Base-by-base conservation (phyloP, 2,113 vertebrate species). In the Ardeotis arabs region DNA sequence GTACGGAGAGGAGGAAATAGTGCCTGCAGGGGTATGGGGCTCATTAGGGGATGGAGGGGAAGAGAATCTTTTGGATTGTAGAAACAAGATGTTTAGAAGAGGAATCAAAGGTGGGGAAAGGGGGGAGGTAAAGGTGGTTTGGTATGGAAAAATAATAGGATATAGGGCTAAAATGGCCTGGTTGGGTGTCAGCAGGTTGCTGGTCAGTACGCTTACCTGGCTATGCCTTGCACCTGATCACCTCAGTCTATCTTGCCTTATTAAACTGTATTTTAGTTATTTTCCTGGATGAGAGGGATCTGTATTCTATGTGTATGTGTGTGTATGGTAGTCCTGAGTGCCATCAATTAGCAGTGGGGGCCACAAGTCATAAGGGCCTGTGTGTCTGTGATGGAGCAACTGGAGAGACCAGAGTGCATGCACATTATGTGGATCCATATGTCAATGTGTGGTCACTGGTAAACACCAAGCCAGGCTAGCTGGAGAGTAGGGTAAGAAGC, bases 131-230 rank as follows among this genome's bases (percentile, higher is more conserved):
- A 76, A 64, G n/a, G 37, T 39, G 9, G 21, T 39, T 90, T 76
- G 44, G 33, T 60, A 55, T 2, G 50, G 49, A 89, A 83, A 78
- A 83, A 37, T 16, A 25, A 56, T 67, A 87, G 35, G 23, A 49
- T 83, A 14, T 0, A 0, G 15, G 33, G 18, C 50, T 68, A 55
- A 76, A 95, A 63, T n/a, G 7, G 25, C 3, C 15, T 14, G 2
- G 5, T 4, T 55, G 17, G 9, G 15, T 53, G 12, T 47, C 56
- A 80, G 69, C 5, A 73, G 7, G 17, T 33, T 84, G 39, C 47
- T 49, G 29, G 20, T 64, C 22, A 49, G 9, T 62, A 29, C 1
- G 3, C 5, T 35, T 63, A 3, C 63, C 52, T 72, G 47, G 16
- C 10, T 63, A 9, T 7, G 9, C 68, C 29, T 80, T 80, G n/a